Conservation (phyloP, 2,113 vertebrate species). For the Hippocampus comes region DNA sequence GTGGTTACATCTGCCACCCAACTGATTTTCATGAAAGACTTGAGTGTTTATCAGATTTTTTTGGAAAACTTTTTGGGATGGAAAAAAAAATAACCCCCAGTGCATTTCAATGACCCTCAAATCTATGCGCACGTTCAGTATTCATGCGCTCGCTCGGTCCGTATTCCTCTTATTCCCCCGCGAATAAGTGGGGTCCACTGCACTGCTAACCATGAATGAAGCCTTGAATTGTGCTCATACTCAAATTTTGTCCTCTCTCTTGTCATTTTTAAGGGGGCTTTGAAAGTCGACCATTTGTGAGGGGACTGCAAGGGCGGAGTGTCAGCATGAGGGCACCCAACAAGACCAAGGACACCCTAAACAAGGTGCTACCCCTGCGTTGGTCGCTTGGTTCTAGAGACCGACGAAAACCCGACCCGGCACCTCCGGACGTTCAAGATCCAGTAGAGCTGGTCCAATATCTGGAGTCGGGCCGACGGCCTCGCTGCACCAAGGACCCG, state of each 20-base stretch:
- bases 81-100: no score
- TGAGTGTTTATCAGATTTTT: no score
- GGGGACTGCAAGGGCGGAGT: conserved; percentile 75
- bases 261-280: conserved; percentile 64
- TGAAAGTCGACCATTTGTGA: conserved; percentile 69
- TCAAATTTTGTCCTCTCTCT: conserved; percentile 8
- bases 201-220: no score
- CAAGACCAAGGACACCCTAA: conserved; percentile 65
- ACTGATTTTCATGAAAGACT: no score
- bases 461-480: conserved; percentile 83
- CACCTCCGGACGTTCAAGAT: conserved; percentile 37
- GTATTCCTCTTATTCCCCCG: no score
- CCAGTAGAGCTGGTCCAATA: conserved; percentile 82
- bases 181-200: no score
- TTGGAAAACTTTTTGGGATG: no score
- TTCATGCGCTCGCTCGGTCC: no score
- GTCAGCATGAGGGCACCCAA: conserved; percentile 76
- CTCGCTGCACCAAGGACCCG: conserved; percentile 80
- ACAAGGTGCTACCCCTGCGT: conserved; percentile 73
- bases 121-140: no score
- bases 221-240: background rate
- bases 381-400: conserved; percentile 79
- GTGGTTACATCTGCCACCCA: no score
- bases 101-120: no score
- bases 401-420: conserved; percentile 58